Conservation (phyloP, 2,113 vertebrate genomes). For the Osmerus eperlanus region DNA sequence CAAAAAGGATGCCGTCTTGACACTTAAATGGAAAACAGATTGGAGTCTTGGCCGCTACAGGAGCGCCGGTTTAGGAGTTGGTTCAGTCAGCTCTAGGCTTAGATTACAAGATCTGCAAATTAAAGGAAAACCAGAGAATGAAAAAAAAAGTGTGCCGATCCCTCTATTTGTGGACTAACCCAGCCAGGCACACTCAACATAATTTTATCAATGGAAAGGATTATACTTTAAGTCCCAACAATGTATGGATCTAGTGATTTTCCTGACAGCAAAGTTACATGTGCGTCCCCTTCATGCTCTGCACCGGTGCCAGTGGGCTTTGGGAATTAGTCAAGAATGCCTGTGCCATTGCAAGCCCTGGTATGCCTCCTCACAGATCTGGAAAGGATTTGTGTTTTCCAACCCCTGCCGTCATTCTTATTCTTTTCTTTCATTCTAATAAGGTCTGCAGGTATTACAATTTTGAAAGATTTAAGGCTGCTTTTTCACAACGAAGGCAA, state of each 20-base stretch:
- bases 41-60: slow-evolving; percentile 80
- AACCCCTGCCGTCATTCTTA: slow-evolving; percentile 33
- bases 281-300: slow-evolving; percentile 44
- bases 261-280: slow-evolving; percentile 61
- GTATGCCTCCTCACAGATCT: slow-evolving; percentile 47
- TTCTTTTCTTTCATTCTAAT: slow-evolving; percentile 50
- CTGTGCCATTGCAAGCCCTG: slow-evolving; percentile 42
- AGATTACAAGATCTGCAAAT: slow-evolving; percentile 98
- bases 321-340: slow-evolving; percentile 56
- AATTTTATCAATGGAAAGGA: slow-evolving; percentile 75
- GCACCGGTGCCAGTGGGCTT: slow-evolving; percentile 49
- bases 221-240: slow-evolving; percentile 73
- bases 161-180: slow-evolving; percentile 71
- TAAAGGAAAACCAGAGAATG: slow-evolving; percentile 84
- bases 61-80: slow-evolving; percentile 82
- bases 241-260: slow-evolving; percentile 69
- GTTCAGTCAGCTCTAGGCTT: slow-evolving; percentile 87
- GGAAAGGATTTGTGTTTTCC: slow-evolving; percentile 49
- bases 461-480: slow-evolving; percentile 21
- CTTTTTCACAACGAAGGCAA: slow-evolving; percentile 25
- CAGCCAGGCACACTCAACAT: slow-evolving; percentile 62
- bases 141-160: slow-evolving; percentile 81
- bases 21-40: slow-evolving; percentile 97
- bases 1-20: slow-evolving; percentile 89
- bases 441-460: slow-evolving; percentile 45